Conservation (phyloP, 2,888 invertebrate species). For the Latrodectus elegans region DNA sequence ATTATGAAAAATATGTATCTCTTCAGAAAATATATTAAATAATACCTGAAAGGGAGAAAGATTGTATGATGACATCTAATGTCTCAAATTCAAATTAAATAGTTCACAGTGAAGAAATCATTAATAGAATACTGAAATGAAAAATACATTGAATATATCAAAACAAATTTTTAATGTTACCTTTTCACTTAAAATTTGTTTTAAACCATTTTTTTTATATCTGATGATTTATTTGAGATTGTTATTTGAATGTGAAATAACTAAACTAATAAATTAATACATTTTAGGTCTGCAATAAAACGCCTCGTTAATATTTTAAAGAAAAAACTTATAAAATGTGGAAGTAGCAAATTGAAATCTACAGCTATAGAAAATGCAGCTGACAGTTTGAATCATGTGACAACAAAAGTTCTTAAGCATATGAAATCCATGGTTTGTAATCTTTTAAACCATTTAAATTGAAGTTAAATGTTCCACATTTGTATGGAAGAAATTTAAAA, state of each 20-base stretch:
- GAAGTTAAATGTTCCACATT: no score
- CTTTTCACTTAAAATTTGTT: neutral
- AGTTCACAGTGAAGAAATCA: neutral
- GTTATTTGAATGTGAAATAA: no score
- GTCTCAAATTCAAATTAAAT: no score
- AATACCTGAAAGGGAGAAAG: no score
- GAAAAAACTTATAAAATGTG: conserved; percentile 55
- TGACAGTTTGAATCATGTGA: conserved; percentile 16
- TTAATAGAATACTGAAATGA: neutral
- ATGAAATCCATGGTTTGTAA: conserved; percentile 29
- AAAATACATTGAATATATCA: neutral
- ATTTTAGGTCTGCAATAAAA: conserved; percentile 48
- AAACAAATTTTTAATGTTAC: neutral
- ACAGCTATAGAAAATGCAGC: conserved; percentile 39
- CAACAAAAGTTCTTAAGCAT: neutral
- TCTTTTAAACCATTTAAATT: no score
- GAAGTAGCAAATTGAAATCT: conserved; percentile 34
- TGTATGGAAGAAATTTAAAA: no score
- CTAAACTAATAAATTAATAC: neutral
- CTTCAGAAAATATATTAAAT: no score
- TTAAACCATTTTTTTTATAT: neutral
- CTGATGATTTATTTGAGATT: neutral
- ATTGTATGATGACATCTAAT: no score
- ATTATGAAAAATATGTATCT: no score
- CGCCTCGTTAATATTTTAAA: conserved; percentile 49